Evolutionary conservation across 2,797 vertebrate species (phyloP), one percentile per base, ranked within the genome.

Genomic region (Falco cherrug): DNA sequence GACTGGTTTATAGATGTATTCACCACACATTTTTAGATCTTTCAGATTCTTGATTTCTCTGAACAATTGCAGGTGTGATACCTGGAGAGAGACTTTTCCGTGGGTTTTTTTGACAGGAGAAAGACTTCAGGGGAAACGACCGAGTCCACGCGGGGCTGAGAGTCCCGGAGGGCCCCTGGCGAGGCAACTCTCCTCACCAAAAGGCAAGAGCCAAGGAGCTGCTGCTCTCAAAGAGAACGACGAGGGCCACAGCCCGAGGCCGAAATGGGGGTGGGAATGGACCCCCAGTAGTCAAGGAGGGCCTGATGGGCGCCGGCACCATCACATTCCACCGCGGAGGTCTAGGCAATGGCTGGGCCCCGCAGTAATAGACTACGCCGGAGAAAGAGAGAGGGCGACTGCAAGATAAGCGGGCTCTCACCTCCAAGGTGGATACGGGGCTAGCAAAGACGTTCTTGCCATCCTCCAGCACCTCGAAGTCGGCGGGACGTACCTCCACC

Each of bases 401-500:
- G 16, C 41, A 87, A 35, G 15, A 57, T 12, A 5, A 33, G 21
- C 43, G 14, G 14, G 31, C 24, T 37, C 98, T 98, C 97, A 99
- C 99, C 99, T 99, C 98, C 82, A 97, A 96, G 33, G 97, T 96
- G 79, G 97, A 97, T 39, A 97, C 97, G 18, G 98, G 98, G 95
- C 99, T 99, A 93, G 98, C 98, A 97, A 99, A 99, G 65, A 99
- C 97, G 86, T 99, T 99, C 91, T 99, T 99, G 24, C 98, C 98
- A 90, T 99, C 99, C 91, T 99, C 98, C 97, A 98, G 96, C 95
- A 99, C 98, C 84, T 98, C 98, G 79, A 98, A 98, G 89, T 98
- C 98, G 48, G 97, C 95, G 43, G 97, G 96, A 82, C 97, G 96
- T 86, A 94, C 95, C 77, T 97, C 98, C 73, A 94, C 97, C 86